These are phyloP conservation scores for Leptodactylus fuscus DNA, from an alignment of 2,113 vertebrate species.

Conservation along the genomic window DNA sequence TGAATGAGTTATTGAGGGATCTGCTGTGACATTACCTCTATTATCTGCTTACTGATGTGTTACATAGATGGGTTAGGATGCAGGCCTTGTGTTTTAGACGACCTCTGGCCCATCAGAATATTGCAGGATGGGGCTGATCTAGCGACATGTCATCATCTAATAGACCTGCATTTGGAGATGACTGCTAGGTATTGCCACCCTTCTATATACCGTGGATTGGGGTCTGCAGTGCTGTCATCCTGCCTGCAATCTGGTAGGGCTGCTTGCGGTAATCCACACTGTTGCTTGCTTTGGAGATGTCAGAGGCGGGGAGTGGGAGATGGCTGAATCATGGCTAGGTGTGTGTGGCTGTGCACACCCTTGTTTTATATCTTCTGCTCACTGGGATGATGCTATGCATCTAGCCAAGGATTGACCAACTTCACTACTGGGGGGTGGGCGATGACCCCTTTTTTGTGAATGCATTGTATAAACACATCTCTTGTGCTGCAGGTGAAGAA, in stretches of 20 bases:
- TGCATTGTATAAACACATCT: background rate
- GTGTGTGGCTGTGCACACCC: conserved; percentile 49
- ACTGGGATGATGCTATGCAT: background rate
- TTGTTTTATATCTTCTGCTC: conserved; percentile 26
- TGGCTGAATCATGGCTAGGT: conserved; percentile 53
- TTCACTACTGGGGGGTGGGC: background rate
- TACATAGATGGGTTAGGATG: background rate
- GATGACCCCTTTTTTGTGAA: background rate
- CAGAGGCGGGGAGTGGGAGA: conserved; percentile 41
- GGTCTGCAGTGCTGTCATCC: background rate
- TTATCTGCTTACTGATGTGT: background rate
- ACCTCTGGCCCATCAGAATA: background rate
- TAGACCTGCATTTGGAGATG: too few relatives aligned
- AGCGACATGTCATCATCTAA: too few relatives aligned
- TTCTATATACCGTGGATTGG: background rate
- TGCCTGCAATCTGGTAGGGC: too few relatives aligned
- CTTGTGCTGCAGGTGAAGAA: background rate
- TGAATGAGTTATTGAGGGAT: too few relatives aligned
- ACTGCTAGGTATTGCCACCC: too few relatives aligned
- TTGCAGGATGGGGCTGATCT: background rate
- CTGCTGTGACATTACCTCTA: background rate
- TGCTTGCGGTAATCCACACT: conserved; percentile 2
- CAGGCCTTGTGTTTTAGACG: background rate
- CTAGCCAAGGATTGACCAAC: background rate
- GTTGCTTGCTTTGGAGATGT: conserved; percentile 27